Evolutionary conservation across 2,888 invertebrate genomes (phyloP).

Genomic region (Ophion obscuratus): DNA sequence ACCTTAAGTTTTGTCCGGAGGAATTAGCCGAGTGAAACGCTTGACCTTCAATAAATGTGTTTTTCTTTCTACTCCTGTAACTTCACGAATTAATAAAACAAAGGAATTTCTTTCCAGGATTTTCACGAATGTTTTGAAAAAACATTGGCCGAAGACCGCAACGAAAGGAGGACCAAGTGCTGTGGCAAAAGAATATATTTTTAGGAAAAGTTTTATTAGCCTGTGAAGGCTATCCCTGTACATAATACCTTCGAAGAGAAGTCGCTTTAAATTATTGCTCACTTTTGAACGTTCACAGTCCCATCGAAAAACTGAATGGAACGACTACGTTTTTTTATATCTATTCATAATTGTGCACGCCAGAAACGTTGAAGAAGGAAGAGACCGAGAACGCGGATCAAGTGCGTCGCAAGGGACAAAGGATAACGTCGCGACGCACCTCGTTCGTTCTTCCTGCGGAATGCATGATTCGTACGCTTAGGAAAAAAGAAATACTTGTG

Average conservation of each 20-base stretch:
- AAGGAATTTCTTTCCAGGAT: constrained; percentile 41
- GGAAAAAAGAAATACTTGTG: constrained; percentile 9
- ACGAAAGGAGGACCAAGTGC: background rate
- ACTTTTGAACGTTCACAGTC: background rate
- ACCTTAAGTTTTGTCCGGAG: too few relatives aligned
- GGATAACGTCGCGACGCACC: background rate
- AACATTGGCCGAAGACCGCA: background rate
- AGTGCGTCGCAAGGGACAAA: background rate
- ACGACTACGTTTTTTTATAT: background rate
- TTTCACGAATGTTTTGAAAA: constrained; percentile 52
- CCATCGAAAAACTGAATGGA: background rate
- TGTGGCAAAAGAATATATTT: constrained; percentile 11
- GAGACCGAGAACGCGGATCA: constrained; percentile 5
- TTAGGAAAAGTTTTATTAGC: constrained; percentile 17
- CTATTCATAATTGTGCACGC: constrained; percentile 19
- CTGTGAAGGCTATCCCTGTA: constrained; percentile 38
- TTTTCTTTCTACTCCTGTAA: background rate
- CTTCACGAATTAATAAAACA: background rate
- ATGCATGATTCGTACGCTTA: background rate
- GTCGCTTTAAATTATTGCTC: background rate
- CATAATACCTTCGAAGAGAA: constrained; percentile 41
- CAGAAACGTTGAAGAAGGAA: constrained; percentile 3
- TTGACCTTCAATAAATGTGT: background rate
- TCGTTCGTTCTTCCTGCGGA: background rate
- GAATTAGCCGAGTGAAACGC: too few relatives aligned